Conservation (phyloP, 2,888 invertebrate species). For the Eulithis prunata region DNA sequence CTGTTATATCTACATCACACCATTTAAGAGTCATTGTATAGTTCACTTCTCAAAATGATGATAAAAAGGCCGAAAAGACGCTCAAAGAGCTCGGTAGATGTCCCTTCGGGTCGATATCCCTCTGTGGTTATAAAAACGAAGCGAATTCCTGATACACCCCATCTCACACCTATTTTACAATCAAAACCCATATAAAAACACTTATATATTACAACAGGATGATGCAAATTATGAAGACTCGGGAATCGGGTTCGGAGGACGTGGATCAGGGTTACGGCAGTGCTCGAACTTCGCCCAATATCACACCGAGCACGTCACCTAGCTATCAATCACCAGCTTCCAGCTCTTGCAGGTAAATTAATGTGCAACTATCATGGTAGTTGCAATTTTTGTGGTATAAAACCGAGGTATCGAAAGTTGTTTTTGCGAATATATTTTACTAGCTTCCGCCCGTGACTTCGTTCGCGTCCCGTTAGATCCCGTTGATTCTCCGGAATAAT, state of each 20-base stretch:
- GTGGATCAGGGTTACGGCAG: constrained; percentile 75
- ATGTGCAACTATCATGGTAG: too few relatives aligned
- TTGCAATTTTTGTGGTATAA: too few relatives aligned
- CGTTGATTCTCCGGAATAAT: too few relatives aligned
- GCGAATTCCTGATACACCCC: constrained; percentile 57
- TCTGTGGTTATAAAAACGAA: constrained; percentile 71
- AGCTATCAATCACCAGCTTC: constrained; percentile 63
- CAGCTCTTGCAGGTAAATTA: constrained; percentile 49
- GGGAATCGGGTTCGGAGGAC: constrained; percentile 63
- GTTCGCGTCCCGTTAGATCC: too few relatives aligned
- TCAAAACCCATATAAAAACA: constrained; percentile 6
- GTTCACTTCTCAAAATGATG: constrained; percentile 53
- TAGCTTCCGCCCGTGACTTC: too few relatives aligned
- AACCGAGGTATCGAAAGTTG: too few relatives aligned
- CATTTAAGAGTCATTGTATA: too few relatives aligned
- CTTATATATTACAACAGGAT: constrained; percentile 58
- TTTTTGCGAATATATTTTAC: too few relatives aligned
- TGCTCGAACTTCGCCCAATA: constrained; percentile 68
- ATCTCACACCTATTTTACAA: neutral
- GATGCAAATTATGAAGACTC: constrained; percentile 75
- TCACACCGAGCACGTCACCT: constrained; percentile 69
- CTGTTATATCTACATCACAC: too few relatives aligned
- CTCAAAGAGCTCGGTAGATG: constrained; percentile 65
- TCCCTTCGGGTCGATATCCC: constrained; percentile 70
- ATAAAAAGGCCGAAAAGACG: constrained; percentile 62